Base-by-base conservation (phyloP, 1,140 invertebrate genomes). In the Triops longicaudatus region DNA sequence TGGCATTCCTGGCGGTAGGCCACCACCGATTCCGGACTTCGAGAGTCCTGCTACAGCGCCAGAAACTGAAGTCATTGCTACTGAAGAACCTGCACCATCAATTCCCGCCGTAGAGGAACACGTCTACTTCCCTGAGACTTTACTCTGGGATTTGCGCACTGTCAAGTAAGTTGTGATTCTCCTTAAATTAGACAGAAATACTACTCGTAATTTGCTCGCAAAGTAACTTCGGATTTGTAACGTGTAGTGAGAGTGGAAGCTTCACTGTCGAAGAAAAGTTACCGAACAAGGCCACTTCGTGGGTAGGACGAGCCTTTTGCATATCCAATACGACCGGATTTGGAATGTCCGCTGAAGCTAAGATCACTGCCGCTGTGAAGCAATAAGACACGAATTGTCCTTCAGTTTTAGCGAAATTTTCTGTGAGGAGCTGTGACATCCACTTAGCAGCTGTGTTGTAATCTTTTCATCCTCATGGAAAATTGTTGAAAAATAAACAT, bases 271-370 rank as follows among this genome's bases (percentile, higher is more conserved):
- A 86, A 44, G 82, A 87, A n/a, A 83, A 84, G 43, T 82, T 90
- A 42, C 92, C 92, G 1, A 89, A 93, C 80, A 89, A 90, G 0
- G 91, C 93, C 28, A 93, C 92, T 9, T 87, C 88, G 50, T 93
- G 92, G 92, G 84, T 90, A 5, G 89, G 88, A 1, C 88, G 88
- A 28, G 89, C 90, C 1, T 86, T 92, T 71, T 92, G 91, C 79
- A 84, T 92, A 43, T 89, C 89, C 76, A 83, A 86, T 10, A 82
- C 84, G 9, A 85, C 85, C 63, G 91, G 91, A 9, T 82, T 93
- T 3, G 91, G 90, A 22, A 86, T 92, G 27, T 86, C 88, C 6
- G 81, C 83, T 9, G 84, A 84, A 7, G 84, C 85, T 1, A 83
- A 87, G 76, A 86, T 93, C 43, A 85, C 85, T 14, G 88, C 88